Evolutionary conservation across 2,113 vertebrate genomes (phyloP).

Genomic region (Paramormyrops kingsleyae): DNA sequence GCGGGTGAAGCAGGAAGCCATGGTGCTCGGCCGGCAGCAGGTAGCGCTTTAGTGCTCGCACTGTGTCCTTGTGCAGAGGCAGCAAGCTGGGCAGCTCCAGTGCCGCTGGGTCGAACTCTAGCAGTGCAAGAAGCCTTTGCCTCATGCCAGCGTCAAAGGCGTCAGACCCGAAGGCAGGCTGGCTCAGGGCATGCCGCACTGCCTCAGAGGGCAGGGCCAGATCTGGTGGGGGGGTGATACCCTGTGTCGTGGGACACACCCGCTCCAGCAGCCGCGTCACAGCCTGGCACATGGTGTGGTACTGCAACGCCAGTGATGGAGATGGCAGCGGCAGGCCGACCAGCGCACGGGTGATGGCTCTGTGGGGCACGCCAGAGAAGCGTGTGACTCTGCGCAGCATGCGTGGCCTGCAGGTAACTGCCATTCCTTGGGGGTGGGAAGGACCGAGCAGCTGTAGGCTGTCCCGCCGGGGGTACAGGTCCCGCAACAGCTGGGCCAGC

Average conservation of each 20-base stretch:
- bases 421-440: conserved; percentile 11
- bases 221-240: not conserved
- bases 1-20: conserved; percentile 31
- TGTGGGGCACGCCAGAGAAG: conserved; percentile 35
- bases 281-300: conserved; percentile 30
- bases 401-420: conserved; percentile 33
- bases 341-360: conserved; percentile 35
- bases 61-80: conserved; percentile 38
- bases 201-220: not conserved
- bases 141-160: conserved; percentile 39
- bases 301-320: conserved; percentile 14
- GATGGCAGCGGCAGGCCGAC: not conserved
- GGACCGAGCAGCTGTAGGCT: conserved; percentile 16
- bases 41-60: conserved; percentile 28
- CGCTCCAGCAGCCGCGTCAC: conserved; percentile 24
- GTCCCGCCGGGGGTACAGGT: conserved; percentile 32
- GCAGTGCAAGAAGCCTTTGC: conserved; percentile 30
- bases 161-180: conserved; percentile 20
- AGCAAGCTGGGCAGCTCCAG: conserved; percentile 26
- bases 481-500: conserved; percentile 41
- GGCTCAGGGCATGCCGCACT: conserved; percentile 29
- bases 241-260: not conserved
- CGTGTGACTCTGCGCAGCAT: conserved; percentile 38
- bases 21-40: conserved; percentile 38
- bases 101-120: conserved; percentile 33